Evolutionary conservation across 2,113 vertebrate species (phyloP).

Genomic region (Notarius lentiginosus): DNA sequence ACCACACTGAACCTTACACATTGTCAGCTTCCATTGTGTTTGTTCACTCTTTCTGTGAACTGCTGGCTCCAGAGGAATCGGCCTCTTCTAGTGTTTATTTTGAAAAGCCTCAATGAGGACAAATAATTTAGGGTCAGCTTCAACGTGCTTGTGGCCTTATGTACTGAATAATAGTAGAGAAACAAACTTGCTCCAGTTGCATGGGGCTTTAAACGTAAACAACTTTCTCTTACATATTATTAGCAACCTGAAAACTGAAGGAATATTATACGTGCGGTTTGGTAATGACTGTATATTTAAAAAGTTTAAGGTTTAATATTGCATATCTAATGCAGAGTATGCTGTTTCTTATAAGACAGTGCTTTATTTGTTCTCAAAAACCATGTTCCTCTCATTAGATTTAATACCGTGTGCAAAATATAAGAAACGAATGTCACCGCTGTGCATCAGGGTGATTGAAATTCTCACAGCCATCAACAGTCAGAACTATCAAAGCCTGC

Average conservation of each 20-base stretch:
- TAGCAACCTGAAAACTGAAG: background rate
- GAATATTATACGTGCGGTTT: background rate
- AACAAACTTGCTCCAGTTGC: slow-evolving; percentile 73
- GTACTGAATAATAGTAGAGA: slow-evolving; percentile 58
- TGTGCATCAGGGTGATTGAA: background rate
- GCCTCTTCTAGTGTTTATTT: slow-evolving; percentile 72
- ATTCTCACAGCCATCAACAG: background rate
- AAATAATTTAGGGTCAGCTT: slow-evolving; percentile 69
- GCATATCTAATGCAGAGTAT: background rate
- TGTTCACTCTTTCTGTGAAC: slow-evolving; percentile 70
- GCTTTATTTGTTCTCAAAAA: background rate
- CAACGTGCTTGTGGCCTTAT: slow-evolving; percentile 59
- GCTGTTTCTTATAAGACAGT: background rate
- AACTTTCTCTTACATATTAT: background rate
- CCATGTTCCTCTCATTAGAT: background rate
- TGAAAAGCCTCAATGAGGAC: slow-evolving; percentile 69
- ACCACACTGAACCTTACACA: slow-evolving; percentile 66
- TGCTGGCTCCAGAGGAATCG: slow-evolving; percentile 64
- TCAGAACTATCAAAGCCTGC: background rate
- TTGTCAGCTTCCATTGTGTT: slow-evolving; percentile 68
- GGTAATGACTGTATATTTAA: background rate
- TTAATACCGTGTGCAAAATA: background rate
- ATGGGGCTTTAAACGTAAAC: slow-evolving; percentile 55
- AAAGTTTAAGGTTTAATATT: background rate
- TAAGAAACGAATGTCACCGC: background rate